These are phyloP conservation scores for Rhinogobius similis DNA, from an alignment of 2,113 vertebrate species.

Conservation along the genomic window DNA sequence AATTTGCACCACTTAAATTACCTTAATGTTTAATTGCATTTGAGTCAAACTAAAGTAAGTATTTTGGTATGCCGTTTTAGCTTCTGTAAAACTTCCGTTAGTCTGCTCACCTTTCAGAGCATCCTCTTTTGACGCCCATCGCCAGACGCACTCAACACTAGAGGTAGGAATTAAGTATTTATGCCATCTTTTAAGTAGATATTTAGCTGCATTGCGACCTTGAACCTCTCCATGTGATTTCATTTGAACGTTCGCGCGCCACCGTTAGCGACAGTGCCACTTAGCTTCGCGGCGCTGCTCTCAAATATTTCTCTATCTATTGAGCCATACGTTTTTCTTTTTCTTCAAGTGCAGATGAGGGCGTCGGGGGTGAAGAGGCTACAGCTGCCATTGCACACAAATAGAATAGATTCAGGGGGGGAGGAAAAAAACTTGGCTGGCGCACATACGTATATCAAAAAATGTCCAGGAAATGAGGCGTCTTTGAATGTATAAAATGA, in stretches of 20 bases:
- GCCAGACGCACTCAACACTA: conserved; percentile 33
- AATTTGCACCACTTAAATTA: conserved; percentile 32
- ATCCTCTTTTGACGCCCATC: not conserved
- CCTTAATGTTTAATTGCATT: conserved; percentile 44
- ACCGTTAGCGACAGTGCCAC: conserved; percentile 27
- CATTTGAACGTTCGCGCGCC: conserved; percentile 35
- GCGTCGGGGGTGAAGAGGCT: conserved; percentile 66
- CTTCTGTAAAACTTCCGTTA: conserved; percentile 23
- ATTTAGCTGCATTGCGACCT: conserved; percentile 29
- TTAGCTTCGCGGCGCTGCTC: conserved; percentile 52
- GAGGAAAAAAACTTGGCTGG: conserved; percentile 29
- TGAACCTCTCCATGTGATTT: conserved; percentile 35
- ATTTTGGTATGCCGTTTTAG: not conserved
- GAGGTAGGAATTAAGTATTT: conserved; percentile 51
- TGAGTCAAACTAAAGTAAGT: conserved; percentile 9
- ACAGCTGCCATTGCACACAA: conserved; percentile 75
- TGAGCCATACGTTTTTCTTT: conserved; percentile 67
- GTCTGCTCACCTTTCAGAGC: not conserved
- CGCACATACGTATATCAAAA: conserved; percentile 21
- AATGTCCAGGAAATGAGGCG: conserved; percentile 67
- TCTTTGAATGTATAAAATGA: conserved; percentile 44
- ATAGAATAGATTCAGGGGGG: conserved; percentile 54
- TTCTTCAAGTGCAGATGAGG: conserved; percentile 62
- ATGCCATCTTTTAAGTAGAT: conserved; percentile 40
- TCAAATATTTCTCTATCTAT: conserved; percentile 62